Conservation (phyloP, 2,797 vertebrate species). For the Prionace glauca region DNA sequence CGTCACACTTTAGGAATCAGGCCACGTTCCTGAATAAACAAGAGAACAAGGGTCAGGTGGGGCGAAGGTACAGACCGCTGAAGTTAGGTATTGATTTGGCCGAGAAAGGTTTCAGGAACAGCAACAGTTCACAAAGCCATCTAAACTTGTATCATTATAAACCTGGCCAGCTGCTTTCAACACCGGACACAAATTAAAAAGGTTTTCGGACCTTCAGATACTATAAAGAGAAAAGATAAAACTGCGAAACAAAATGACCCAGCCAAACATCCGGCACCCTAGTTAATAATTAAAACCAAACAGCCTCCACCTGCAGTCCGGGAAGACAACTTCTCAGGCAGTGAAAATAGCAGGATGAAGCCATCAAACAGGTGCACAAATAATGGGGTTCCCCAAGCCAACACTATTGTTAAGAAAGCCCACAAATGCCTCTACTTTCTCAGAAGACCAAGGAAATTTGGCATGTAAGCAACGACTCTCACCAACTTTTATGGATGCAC, state of each 20-base stretch:
- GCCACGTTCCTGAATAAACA: not conserved
- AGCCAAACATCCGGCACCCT: not conserved
- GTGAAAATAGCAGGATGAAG: not conserved
- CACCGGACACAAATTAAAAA: not conserved
- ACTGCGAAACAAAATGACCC: not conserved
- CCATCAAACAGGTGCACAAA: not conserved
- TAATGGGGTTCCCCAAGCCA: too few relatives aligned
- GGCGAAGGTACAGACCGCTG: not conserved
- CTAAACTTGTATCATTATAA: not conserved
- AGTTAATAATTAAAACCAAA: not conserved
- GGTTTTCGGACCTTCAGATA: not conserved
- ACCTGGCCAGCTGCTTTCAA: not conserved
- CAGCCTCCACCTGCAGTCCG: not conserved
- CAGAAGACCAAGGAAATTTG: too few relatives aligned
- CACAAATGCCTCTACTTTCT: too few relatives aligned
- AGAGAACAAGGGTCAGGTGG: not conserved
- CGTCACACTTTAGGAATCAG: not conserved
- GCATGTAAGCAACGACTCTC: too few relatives aligned
- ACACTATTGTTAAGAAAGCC: too few relatives aligned
- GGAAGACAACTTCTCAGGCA: not conserved
- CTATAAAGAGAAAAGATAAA: not conserved
- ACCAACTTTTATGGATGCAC: too few relatives aligned
- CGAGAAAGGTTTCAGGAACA: not conserved
- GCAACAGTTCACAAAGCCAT: not conserved
- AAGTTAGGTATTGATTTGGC: not conserved